Conservation (phyloP, 2,113 vertebrate species). For the Brienomyrus longianalis region DNA sequence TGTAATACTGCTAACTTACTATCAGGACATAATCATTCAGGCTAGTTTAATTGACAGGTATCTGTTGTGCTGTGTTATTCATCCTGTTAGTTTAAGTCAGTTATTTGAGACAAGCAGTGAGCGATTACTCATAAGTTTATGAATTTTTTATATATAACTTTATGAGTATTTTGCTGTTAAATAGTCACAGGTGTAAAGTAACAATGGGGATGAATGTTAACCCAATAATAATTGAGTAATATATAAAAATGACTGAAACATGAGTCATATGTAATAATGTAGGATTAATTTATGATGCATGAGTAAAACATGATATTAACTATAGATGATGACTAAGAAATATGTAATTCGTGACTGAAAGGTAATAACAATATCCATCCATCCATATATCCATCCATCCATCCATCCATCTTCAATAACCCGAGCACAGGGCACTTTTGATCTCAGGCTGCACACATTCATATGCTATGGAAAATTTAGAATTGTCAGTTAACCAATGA, state of each 20-base stretch:
- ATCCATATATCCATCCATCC: background rate
- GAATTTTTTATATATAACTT: background rate
- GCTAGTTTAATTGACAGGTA: background rate
- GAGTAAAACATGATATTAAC: background rate
- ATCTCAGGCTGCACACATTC: background rate
- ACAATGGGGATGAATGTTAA: background rate
- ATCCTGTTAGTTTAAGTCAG: background rate
- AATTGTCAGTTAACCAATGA: background rate
- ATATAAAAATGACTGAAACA: background rate
- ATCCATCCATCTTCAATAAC: background rate
- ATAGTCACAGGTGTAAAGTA: background rate
- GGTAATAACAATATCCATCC: background rate
- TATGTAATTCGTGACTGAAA: background rate
- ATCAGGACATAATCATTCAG: background rate
- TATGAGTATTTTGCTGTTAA: background rate
- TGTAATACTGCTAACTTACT: background rate
- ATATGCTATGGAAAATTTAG: background rate
- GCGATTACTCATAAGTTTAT: background rate
- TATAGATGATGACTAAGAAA: background rate
- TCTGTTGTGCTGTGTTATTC: background rate
- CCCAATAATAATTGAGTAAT: background rate
- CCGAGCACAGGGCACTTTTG: background rate
- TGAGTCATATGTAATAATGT: background rate
- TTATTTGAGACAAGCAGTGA: background rate
- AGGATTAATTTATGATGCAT: background rate